These are phyloP conservation scores for Anagrus nilaparvatae DNA, from an alignment of 1,140 invertebrate species.

Conservation along the genomic window DNA sequence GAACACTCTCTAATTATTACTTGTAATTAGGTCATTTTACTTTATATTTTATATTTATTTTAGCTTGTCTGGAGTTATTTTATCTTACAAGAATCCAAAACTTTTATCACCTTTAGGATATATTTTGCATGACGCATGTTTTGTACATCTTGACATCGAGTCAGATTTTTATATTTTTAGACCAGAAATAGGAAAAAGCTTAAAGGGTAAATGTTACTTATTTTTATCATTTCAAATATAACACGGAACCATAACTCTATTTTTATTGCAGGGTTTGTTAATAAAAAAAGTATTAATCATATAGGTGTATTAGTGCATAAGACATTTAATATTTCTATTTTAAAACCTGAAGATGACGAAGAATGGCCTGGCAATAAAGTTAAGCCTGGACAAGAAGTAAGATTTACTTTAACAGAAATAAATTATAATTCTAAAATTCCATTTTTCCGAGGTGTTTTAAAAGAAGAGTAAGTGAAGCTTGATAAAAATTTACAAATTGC, in stretches of 20 bases:
- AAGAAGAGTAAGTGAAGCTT: constrained; percentile 41
- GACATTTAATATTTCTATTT: constrained; percentile 54
- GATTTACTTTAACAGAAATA: constrained; percentile 45
- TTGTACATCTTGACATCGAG: constrained; percentile 51
- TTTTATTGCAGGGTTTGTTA: constrained; percentile 44
- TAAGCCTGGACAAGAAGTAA: constrained; percentile 46
- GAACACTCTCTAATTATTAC: constrained; percentile 3
- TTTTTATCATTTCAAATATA: constrained; percentile 6
- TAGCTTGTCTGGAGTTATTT: constrained; percentile 49
- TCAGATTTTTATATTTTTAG: constrained; percentile 56
- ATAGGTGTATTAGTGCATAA: constrained; percentile 53
- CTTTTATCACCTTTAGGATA: constrained; percentile 43
- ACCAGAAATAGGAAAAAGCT: constrained; percentile 36
- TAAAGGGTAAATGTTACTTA: constrained; percentile 31
- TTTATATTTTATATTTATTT: constrained; percentile 6
- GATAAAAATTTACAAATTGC: neutral
- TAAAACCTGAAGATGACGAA: constrained; percentile 40
- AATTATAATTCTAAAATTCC: constrained; percentile 46
- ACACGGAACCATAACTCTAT: constrained; percentile 5
- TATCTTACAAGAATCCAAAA: constrained; percentile 52
- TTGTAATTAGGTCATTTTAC: constrained; percentile 7
- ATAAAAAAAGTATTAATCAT: constrained; percentile 50
- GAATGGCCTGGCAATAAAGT: constrained; percentile 48
- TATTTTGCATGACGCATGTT: constrained; percentile 46
- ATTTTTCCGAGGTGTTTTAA: constrained; percentile 46